phyloP scores from a whole-genome alignment of 1,140 invertebrate genomes.

The Samia ricini region DNA sequence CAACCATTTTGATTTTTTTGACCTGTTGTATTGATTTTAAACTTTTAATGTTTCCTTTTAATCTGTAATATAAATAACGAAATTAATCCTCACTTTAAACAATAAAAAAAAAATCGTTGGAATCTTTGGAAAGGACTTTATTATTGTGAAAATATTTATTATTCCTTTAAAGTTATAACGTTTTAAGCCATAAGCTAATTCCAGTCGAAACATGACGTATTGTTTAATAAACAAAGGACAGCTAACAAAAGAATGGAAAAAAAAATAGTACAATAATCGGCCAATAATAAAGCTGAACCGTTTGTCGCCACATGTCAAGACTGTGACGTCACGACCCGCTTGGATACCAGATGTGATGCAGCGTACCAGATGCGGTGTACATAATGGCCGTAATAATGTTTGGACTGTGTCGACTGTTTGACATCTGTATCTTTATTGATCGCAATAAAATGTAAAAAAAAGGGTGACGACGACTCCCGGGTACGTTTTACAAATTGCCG shows the following conservation, averaged over 20 bases:
- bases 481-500: neutral
- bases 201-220: neutral
- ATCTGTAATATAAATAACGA: no score
- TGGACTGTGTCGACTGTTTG: conserved; percentile 26
- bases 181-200: neutral
- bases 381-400: conserved; percentile 14
- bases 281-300: conserved; percentile 20
- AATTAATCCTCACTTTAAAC: no score
- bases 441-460: conserved; percentile 6
- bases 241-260: no score
- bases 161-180: no score
- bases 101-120: no score
- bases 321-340: conserved; percentile 27
- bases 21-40: no score
- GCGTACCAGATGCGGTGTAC: conserved; percentile 25
- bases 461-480: conserved; percentile 13
- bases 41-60: no score
- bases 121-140: no score
- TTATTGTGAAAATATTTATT: no score
- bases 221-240: neutral
- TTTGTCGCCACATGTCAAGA: conserved; percentile 36
- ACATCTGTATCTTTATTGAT: conserved; percentile 40
- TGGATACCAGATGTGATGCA: conserved; percentile 34
- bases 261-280: conserved; percentile 26
- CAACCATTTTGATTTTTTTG: no score